Evolutionary conservation across 1,140 invertebrate genomes (phyloP).

Genomic region (Trachymyrmex septentrionalis): DNA sequence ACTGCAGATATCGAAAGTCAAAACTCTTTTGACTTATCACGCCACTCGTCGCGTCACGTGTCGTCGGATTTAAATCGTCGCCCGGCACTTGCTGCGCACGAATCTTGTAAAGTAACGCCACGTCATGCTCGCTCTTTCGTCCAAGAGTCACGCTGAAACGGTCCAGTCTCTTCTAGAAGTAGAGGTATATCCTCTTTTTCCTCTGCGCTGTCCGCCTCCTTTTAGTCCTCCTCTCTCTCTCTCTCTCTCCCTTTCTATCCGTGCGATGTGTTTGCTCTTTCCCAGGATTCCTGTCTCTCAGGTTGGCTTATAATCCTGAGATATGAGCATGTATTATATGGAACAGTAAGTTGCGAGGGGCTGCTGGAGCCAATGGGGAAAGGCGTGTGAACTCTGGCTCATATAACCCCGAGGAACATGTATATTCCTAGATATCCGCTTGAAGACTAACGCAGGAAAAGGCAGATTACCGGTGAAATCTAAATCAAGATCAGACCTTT

Average conservation of each 20-base stretch:
- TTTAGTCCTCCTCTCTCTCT: slow-evolving; percentile 30
- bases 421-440: slow-evolving; percentile 69
- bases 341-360: slow-evolving; percentile 79
- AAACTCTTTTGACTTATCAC: slow-evolving; percentile 47
- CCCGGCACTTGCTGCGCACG: slow-evolving; percentile 60
- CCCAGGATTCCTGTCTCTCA: slow-evolving; percentile 60
- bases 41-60: slow-evolving; percentile 36
- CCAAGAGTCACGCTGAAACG: slow-evolving; percentile 58
- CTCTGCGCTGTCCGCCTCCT: slow-evolving; percentile 38
- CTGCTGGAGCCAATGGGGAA: slow-evolving; percentile 72
- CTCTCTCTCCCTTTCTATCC: neutral
- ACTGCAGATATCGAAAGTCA: slow-evolving; percentile 62
- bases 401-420: slow-evolving; percentile 76
- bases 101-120: slow-evolving; percentile 66
- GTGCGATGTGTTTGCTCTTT: slow-evolving; percentile 27
- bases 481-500: slow-evolving; percentile 74
- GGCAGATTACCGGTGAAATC: slow-evolving; percentile 74
- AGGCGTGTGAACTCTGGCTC: slow-evolving; percentile 65
- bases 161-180: slow-evolving; percentile 65
- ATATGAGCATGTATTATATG: slow-evolving; percentile 85
- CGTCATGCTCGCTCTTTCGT: slow-evolving; percentile 66
- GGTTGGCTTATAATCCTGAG: slow-evolving; percentile 85
- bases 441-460: slow-evolving; percentile 47
- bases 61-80: slow-evolving; percentile 76
- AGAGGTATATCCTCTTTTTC: slow-evolving; percentile 58